These are phyloP conservation scores for Rhagium mordax DNA, from an alignment of 2,888 invertebrate genomes.

Conservation along the genomic window DNA sequence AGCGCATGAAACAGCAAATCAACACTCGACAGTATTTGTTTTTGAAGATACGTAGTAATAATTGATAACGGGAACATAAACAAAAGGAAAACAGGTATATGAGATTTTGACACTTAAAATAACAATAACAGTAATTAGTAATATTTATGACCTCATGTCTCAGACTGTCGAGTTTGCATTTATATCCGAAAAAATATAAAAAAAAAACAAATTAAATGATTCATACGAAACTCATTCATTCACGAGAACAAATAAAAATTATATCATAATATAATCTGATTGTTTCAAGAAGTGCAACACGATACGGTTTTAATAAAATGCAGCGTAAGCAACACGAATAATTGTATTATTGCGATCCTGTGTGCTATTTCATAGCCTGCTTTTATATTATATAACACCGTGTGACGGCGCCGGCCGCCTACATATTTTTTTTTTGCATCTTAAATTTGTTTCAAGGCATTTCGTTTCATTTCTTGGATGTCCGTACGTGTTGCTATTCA, in stretches of 20 bases:
- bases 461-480: not conserved
- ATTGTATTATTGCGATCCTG: constrained; percentile 32
- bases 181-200: constrained; percentile 27
- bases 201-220: constrained; percentile 39
- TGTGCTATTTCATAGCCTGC: constrained; percentile 32
- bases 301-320: constrained; percentile 47
- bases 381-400: constrained; percentile 49
- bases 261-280: constrained; percentile 43
- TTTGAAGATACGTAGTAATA: constrained; percentile 18
- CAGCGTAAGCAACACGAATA: constrained; percentile 43
- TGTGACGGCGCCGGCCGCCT: constrained; percentile 53
- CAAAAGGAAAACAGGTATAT: constrained; percentile 31
- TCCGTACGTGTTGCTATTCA: not conserved
- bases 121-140: constrained; percentile 40
- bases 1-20: constrained; percentile 2
- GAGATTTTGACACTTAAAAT: constrained; percentile 27
- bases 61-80: constrained; percentile 36
- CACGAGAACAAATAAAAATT: constrained; percentile 37
- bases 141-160: constrained; percentile 42
- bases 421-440: constrained; percentile 36
- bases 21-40: constrained; percentile 16
- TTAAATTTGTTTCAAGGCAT: not conserved
- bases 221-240: constrained; percentile 34
- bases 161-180: constrained; percentile 37
- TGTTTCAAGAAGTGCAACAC: constrained; percentile 41